Conservation (phyloP, 2,113 vertebrate genomes). For the Bubo scandiacus region DNA sequence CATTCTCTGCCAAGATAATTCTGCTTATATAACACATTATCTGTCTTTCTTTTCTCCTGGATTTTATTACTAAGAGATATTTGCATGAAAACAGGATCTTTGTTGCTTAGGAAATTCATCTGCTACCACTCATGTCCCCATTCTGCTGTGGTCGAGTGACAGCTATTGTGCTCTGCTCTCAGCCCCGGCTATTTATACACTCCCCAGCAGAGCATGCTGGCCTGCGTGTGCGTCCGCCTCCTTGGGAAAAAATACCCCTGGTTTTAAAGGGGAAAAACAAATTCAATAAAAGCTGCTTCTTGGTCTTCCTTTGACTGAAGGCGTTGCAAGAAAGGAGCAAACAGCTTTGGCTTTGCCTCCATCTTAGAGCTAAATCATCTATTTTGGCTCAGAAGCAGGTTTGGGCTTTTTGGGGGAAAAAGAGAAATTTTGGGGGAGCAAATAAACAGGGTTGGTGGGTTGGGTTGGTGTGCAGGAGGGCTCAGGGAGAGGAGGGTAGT, state of each 20-base stretch:
- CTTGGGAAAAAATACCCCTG: background rate
- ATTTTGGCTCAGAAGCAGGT: fast-evolving
- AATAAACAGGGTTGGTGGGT: too few relatives aligned
- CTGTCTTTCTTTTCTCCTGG: conserved; percentile 34
- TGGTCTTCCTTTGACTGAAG: background rate
- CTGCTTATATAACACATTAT: conserved; percentile 51
- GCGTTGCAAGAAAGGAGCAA: background rate
- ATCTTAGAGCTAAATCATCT: background rate
- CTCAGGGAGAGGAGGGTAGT: fast-evolving
- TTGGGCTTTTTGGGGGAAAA: background rate
- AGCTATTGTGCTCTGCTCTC: conserved; percentile 13
- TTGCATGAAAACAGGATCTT: conserved; percentile 67
- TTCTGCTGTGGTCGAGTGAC: conserved; percentile 13
- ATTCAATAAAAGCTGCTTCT: background rate
- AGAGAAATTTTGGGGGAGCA: background rate
- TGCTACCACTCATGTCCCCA: background rate
- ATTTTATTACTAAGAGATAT: conserved; percentile 48
- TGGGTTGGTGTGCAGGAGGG: background rate
- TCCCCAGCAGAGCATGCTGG: background rate
- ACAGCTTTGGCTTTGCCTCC: background rate
- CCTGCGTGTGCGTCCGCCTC: background rate
- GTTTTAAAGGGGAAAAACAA: background rate
- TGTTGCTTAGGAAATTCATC: conserved; percentile 57
- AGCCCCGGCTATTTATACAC: conserved; percentile 16
- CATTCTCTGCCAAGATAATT: conserved; percentile 33